Base-by-base conservation (phyloP, 2,888 invertebrate genomes). In the Periphyllus acericola region DNA sequence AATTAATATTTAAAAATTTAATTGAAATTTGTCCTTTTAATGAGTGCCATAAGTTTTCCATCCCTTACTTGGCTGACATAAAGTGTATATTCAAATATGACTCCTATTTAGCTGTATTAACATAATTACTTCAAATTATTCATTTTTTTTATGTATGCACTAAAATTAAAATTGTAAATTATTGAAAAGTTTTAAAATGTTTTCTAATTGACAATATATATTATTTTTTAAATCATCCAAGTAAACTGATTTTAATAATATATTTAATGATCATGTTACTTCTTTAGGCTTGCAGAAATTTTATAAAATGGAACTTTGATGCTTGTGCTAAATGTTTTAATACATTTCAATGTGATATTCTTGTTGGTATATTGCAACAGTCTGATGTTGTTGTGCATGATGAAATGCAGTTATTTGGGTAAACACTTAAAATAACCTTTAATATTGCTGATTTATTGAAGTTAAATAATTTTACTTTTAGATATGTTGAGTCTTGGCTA, bases 231-330 rank as follows among this genome's bases (percentile, higher is more conserved):
- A 6, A n/a, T n/a, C n/a, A n/a, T 55, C 1, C 9, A 9, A 5
- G 14, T 46, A 14, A 21, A 60, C 4, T 4, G 21, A 60, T 6
- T 60, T 60, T 21, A 9, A 17, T 52, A 52, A 9, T 3, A 52
- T 19, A 72, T 71, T 68, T 40, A 72, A 52, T n/a, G 25, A 68
- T 36, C 78, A 78, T 52, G 60, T 25, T 40, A 52, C 19, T 78
- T 76, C 89, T 75, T 90, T 90, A 95, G 92, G 94, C 94, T 21
- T 95, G 96, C 90, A 95, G 95, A 91, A 95, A 96, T 91, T 97
- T 96, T 91, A 94, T 98, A 76, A 96, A 96, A 91, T 97, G 97
- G 96, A 98, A 98, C 92, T 93, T 98, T 90, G 96, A 97, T 92
- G 95, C 96, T 83, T 94, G 94, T 85, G 95, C 95, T 0, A 93